Percentiles rank a stretch among this genome's conserved stretches.
Conservation (phyloP, 1,140 invertebrate species). For the Lasaia peninsularis region DNA sequence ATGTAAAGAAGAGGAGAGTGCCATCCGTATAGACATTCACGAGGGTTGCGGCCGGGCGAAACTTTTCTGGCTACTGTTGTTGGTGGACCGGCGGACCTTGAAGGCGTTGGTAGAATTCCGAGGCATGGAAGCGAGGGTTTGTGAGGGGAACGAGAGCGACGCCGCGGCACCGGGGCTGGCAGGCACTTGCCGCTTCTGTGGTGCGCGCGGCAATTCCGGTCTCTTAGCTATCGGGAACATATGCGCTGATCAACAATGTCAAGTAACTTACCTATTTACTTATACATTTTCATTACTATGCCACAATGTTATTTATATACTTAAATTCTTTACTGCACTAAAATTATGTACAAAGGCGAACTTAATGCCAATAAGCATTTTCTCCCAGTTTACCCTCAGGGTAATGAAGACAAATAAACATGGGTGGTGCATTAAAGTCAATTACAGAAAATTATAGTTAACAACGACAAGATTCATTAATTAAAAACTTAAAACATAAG, state of each 20-base stretch:
- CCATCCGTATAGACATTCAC: slow-evolving; percentile 95
- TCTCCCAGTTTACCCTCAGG: no score
- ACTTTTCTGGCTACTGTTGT: slow-evolving; percentile 94
- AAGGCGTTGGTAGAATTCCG: slow-evolving; percentile 97
- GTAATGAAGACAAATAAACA: no score
- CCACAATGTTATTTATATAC: no score
- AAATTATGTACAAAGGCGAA: no score
- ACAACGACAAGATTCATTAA: no score
- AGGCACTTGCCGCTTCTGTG: slow-evolving; percentile 95
- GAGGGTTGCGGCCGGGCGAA: slow-evolving; percentile 97
- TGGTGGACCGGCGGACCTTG: slow-evolving; percentile 94
- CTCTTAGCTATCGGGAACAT: slow-evolving; percentile 94
- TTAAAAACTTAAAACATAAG: no score
- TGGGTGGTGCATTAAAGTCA: no score
- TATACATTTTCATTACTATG: no score
- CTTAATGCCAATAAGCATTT: no score
- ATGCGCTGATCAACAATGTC: slow-evolving; percentile 95
- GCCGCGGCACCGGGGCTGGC: slow-evolving; percentile 68
- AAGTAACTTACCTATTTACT: slow-evolving; percentile 80
- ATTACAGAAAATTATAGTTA: no score
- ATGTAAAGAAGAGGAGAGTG: slow-evolving; percentile 97
- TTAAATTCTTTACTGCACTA: no score
- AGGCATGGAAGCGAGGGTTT: slow-evolving; percentile 71
- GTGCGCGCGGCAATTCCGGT: slow-evolving; percentile 88
- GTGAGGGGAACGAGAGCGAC: slow-evolving; percentile 37